Evolutionary conservation across 2,888 invertebrate genomes (phyloP), one percentile per base, ranked within the genome.

Genomic region (Alsophila aescularia): DNA sequence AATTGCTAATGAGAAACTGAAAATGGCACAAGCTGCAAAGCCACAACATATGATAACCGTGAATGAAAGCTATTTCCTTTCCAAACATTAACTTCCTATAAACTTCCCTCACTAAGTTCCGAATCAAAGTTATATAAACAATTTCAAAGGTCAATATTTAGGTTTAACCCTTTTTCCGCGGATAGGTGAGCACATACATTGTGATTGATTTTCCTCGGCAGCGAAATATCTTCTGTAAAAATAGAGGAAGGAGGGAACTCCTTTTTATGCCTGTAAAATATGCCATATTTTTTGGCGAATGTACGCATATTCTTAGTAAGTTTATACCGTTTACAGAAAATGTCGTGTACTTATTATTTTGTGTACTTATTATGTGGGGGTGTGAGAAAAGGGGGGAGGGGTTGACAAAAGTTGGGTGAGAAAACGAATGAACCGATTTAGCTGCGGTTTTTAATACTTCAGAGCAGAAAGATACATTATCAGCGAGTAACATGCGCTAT

Each of bases 121-220:
- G n/a, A n/a, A n/a, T n/a, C n/a, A n/a, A n/a, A n/a, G 21, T 12
- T 37, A 18, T 9, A 14, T 10, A 40, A 27, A 40, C 32, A 44
- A 24, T 44, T 35, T 35, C n/a, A 10, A 44, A 35, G 24, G 24
- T 15, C 18, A 44, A 35, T 35, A 21, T 44, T 35, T 34, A 14
- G 21, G 24, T 24, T 18, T 8, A 35, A 21, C 35, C 44, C 35
- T 43, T 40, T 35, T 40, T 24, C 35, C 12, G 43, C 14, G 34
- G 24, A 34, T 18, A 31, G 13, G 12, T n/a, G 21, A 2, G 27
- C 0, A 14, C 15, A 47, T 39, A 47, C 37, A 47, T 31, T 31
- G 39, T 31, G 47, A 39, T 47, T 47, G 43, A 32, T 43, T 32
- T 18, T 12, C 12, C 24, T 12, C 9, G 9, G 9, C 27, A 6